Conservation (phyloP, 2,113 vertebrate species). For the Progne subis region DNA sequence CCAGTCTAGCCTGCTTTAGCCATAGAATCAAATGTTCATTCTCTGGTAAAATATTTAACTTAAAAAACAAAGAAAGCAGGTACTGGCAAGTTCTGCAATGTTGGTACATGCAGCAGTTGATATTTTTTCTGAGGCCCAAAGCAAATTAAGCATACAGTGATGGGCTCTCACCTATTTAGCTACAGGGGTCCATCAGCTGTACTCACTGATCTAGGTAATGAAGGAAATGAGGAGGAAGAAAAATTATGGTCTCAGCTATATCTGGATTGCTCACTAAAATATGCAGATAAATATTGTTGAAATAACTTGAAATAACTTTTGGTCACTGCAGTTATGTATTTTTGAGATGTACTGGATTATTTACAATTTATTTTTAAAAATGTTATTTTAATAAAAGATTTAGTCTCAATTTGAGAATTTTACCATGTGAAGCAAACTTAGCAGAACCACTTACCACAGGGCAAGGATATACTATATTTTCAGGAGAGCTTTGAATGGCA, state of each 20-base stretch:
- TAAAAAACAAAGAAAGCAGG: not conserved
- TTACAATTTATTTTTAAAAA: not conserved
- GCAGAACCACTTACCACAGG: not conserved
- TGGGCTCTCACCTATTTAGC: not conserved
- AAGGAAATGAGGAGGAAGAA: not conserved
- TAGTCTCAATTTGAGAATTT: not conserved
- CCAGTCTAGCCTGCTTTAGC: not conserved
- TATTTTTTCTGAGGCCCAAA: not conserved
- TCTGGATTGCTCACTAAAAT: not conserved
- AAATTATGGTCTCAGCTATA: not conserved
- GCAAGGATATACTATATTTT: not conserved
- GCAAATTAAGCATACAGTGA: not conserved
- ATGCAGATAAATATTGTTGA: not conserved
- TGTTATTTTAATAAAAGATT: not conserved
- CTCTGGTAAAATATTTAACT: not conserved
- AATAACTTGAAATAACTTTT: not conserved
- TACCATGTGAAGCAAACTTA: not conserved
- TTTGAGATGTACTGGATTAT: not conserved
- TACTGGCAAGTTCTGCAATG: not conserved
- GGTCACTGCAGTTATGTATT: not conserved
- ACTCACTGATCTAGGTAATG: not conserved
- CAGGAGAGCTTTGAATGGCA: not conserved
- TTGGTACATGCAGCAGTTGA: not conserved
- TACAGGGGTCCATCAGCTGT: not conserved
- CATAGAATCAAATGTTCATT: not conserved